Evolutionary conservation across 2,113 vertebrate species (phyloP), one percentile per base, ranked within the genome.

Genomic region (Danionella cerebrum): DNA sequence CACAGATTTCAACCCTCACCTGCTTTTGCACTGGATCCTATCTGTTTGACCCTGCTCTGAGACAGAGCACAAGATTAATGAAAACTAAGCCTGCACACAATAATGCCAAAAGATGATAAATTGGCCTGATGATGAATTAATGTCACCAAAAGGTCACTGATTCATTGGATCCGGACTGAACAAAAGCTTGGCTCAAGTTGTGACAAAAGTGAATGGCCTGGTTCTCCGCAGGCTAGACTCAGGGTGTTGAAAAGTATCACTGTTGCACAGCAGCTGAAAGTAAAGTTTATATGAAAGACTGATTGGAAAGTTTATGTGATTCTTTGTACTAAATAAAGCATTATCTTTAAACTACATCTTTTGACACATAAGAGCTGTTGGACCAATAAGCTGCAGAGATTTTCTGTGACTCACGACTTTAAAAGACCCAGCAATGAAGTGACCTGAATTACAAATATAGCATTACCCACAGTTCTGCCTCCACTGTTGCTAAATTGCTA

Each of bases 1-100:
- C 47, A 35, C 51, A 51, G 65, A 62, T 62, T 73, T 73, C 48
- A 72, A 69, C 75, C 65, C 63, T 70, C 63, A 73, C 70, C 75
- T 72, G 66, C 74, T 44, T 54, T n/a, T 21, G 19, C 69, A 11
- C 25, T 31, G 48, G 35, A 42, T 51, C 55, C 45, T 24, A 45
- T 66, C 42, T 42, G 62, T 44, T 38, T 54, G 29, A 57, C 74
- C 39, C 41, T 6, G 19, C 64, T 53, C 22, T 60, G 58, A 65
- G 67, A 57, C 50, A 48, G 41, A 60, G 24, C 45, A 12, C 19
- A 38, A n/a, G 21, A 65, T 50, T 38, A 41, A 5, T 53, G 50
- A 50, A 63, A 57, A 73, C 50, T 58, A 58, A 76, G 50, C 48
- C 45, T 29, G 18, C 53, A 35, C 11, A 67, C 59, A 60, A 41